phyloP scores from a whole-genome alignment of 2,888 invertebrate genomes.

The Caenorhabditis sp. region DNA sequence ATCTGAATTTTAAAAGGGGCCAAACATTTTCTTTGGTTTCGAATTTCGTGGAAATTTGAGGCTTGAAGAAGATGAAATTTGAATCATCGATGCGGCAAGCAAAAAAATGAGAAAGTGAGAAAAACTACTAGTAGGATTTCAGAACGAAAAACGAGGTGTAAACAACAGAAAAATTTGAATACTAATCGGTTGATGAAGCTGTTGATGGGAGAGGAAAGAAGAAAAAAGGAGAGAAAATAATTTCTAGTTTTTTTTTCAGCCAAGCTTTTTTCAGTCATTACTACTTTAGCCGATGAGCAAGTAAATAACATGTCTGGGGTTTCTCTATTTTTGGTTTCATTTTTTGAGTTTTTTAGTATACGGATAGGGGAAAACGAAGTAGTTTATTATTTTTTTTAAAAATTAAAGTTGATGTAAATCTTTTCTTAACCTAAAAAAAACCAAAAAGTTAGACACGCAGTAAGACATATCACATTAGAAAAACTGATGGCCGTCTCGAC shows the following conservation, averaged over 20 bases:
- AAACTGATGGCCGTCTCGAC: too few relatives aligned
- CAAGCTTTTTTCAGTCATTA: not conserved
- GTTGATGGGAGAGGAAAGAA: not conserved
- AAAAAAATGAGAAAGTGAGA: not conserved
- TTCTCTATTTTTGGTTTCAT: not conserved
- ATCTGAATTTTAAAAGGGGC: not conserved
- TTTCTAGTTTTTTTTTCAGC: conserved; percentile 1
- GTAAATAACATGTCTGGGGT: not conserved
- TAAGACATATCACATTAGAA: too few relatives aligned
- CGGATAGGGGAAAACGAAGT: too few relatives aligned
- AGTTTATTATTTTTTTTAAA: too few relatives aligned
- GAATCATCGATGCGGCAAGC: not conserved
- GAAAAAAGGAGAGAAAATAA: not conserved
- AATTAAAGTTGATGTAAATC: too few relatives aligned
- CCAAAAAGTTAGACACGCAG: too few relatives aligned
- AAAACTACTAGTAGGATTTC: not conserved
- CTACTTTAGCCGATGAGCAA: not conserved
- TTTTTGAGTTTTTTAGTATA: too few relatives aligned
- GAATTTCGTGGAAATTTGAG: not conserved
- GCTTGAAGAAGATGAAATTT: not conserved
- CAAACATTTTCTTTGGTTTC: not conserved
- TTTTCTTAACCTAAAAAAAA: too few relatives aligned
- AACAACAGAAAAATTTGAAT: not conserved
- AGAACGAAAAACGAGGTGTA: not conserved
- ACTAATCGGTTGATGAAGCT: not conserved